Evolutionary conservation across 2,113 vertebrate genomes (phyloP).

Genomic region (Neomonachus schauinslandi): DNA sequence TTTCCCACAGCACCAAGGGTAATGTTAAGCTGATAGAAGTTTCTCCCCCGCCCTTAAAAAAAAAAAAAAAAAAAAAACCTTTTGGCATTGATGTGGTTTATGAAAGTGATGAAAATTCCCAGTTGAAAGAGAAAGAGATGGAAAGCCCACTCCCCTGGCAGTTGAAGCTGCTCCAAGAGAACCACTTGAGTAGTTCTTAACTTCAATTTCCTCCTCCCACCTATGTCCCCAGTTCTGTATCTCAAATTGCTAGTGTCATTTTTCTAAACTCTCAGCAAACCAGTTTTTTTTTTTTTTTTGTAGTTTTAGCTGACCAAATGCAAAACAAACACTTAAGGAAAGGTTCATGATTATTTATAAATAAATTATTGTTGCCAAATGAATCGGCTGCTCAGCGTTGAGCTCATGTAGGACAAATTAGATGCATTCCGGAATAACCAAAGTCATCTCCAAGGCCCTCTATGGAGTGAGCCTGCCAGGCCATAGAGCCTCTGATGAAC

Average conservation of each 20-base stretch:
- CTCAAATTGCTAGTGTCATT: not conserved
- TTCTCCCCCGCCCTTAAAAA: not conserved
- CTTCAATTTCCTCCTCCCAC: constrained; percentile 49
- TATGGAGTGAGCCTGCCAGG: not conserved
- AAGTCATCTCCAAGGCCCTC: not conserved
- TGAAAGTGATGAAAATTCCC: constrained; percentile 5
- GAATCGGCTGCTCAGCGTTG: not conserved
- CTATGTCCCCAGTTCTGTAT: not conserved
- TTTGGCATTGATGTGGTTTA: not conserved
- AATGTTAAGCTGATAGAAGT: not conserved
- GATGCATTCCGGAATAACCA: not conserved
- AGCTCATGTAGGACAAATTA: constrained; percentile 23
- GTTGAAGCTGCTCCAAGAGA: not conserved
- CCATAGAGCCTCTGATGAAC: not conserved
- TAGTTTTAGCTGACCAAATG: constrained; percentile 13
- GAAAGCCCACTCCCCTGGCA: not conserved
- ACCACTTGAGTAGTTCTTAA: not conserved
- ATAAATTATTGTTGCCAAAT: constrained; percentile 33
- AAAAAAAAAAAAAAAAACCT: not conserved
- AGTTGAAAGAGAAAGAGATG: constrained; percentile 1
- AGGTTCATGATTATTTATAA: constrained; percentile 62
- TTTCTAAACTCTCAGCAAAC: constrained; percentile 15
- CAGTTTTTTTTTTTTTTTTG: not conserved
- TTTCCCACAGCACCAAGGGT: not conserved
- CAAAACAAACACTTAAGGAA: constrained; percentile 3